A percentile compares a stretch with the other conserved stretches of the same genome.
These are phyloP conservation scores for Aspidiotus rigidus DNA, from an alignment of 2,888 invertebrate species.

Conservation along the genomic window DNA sequence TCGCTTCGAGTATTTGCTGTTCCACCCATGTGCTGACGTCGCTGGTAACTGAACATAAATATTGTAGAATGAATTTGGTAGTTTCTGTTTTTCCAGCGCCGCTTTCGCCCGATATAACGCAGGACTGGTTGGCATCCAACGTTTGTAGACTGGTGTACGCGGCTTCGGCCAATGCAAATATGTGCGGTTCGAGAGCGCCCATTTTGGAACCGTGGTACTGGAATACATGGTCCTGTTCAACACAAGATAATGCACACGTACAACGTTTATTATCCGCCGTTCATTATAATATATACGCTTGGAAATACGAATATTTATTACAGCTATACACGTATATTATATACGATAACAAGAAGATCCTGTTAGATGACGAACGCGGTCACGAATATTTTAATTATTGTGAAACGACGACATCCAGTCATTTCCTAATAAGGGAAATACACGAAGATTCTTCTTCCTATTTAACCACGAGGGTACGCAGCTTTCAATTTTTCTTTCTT, in stretches of 20 bases:
- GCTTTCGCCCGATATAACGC: slow-evolving; percentile 86
- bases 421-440: no score
- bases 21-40: slow-evolving; percentile 86
- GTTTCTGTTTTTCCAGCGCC: slow-evolving; percentile 91
- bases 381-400: slow-evolving; percentile 4
- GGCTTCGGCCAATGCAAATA: slow-evolving; percentile 82
- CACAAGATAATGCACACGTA: slow-evolving; percentile 1
- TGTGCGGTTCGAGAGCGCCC: slow-evolving; percentile 73
- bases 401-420: neutral
- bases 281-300: no score
- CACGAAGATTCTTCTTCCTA: no score
- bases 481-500: no score
- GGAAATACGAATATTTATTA: no score
- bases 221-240: slow-evolving; percentile 67
- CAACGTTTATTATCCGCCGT: neutral
- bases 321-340: neutral
- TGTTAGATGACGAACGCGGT: slow-evolving; percentile 8
- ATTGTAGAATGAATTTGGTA: slow-evolving; percentile 83
- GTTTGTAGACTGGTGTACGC: slow-evolving; percentile 68
- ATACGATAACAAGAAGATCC: neutral
- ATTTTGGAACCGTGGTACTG: slow-evolving; percentile 74
- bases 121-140: slow-evolving; percentile 58
- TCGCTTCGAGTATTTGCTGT: slow-evolving; percentile 87
- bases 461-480: no score
- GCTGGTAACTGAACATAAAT: slow-evolving; percentile 77